These are phyloP conservation scores for Aramus guarauna DNA, from an alignment of 2,113 vertebrate genomes.

Conservation along the genomic window DNA sequence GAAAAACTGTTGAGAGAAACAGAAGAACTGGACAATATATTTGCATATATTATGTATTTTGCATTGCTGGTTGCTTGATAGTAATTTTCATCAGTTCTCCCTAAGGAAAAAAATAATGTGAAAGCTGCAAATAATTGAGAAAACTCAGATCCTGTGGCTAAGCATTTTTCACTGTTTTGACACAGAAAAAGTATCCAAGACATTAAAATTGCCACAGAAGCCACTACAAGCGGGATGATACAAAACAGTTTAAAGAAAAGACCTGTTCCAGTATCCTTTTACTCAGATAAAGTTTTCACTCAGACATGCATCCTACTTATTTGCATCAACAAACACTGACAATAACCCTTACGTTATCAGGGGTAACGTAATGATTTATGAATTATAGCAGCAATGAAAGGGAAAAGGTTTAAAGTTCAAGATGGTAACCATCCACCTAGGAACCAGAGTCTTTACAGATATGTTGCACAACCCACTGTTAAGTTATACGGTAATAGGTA, in stretches of 20 bases:
- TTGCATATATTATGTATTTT: background rate
- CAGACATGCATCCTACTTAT: background rate
- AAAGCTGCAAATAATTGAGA: background rate
- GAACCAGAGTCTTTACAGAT: background rate
- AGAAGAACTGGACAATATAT: background rate
- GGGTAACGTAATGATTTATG: background rate
- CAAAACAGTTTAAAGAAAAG: background rate
- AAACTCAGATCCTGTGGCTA: background rate
- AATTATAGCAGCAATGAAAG: constrained; percentile 25
- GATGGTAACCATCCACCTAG: background rate
- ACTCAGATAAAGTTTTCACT: background rate
- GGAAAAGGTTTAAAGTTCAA: constrained; percentile 57
- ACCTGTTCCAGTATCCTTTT: background rate
- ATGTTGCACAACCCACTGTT: background rate
- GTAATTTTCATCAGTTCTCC: too few relatives aligned
- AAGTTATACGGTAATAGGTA: background rate
- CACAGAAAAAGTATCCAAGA: background rate
- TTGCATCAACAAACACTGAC: background rate
- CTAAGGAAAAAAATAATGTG: background rate
- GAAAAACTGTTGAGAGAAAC: background rate
- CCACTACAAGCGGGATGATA: background rate
- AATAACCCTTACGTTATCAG: background rate
- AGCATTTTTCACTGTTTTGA: background rate
- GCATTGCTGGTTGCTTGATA: background rate
- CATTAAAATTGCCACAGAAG: background rate